Evolutionary conservation across 2,797 vertebrate genomes (phyloP).

Genomic region (Toxotes lorentzi): DNA sequence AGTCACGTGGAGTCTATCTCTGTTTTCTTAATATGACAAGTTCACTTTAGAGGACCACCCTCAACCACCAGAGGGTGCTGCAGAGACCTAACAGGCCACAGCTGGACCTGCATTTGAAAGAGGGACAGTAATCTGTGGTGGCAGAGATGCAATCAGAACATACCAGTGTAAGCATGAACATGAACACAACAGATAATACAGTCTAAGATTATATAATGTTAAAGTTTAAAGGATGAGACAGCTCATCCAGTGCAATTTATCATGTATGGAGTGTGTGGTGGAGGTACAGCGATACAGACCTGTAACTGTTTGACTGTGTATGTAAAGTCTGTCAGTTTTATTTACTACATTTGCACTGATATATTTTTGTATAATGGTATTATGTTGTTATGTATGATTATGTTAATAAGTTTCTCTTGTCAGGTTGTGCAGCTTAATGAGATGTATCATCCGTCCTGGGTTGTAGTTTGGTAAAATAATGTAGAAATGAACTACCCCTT

Average conservation of each 20-base stretch:
- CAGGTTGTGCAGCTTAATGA: background rate
- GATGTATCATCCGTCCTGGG: background rate
- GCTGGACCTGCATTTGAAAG: background rate
- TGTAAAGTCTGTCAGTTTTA: background rate
- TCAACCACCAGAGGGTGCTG: conserved; percentile 46
- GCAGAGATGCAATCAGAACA: background rate
- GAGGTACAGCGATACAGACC: background rate
- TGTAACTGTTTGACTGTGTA: background rate
- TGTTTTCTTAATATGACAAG: background rate
- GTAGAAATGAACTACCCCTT: background rate
- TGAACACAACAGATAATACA: background rate
- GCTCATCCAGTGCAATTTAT: background rate
- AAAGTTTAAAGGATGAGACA: background rate
- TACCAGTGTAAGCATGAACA: background rate
- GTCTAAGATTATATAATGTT: background rate
- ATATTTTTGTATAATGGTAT: background rate
- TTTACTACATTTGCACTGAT: background rate
- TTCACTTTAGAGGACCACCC: background rate
- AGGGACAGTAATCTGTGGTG: background rate
- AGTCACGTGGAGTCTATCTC: background rate
- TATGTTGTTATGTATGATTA: background rate
- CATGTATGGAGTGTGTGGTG: background rate
- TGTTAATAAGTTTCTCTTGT: background rate
- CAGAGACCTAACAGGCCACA: background rate
- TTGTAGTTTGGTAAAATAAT: background rate